These are phyloP conservation scores for Agrypnus murinus DNA, from an alignment of 2,888 invertebrate genomes.

Conservation along the genomic window DNA sequence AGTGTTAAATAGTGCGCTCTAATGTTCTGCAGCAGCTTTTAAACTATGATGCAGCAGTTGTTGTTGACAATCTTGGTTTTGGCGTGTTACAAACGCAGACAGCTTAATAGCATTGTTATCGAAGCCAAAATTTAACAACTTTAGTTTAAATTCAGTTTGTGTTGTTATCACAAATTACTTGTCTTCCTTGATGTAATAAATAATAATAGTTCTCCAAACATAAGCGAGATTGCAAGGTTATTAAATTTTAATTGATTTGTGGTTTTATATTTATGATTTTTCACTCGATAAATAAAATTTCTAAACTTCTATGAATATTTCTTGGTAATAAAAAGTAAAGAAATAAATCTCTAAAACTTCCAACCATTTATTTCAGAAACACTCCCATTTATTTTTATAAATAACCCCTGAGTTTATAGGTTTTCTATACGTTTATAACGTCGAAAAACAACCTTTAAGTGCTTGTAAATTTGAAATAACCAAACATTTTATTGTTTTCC, in stretches of 20 bases:
- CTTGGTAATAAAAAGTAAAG: neutral
- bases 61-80: constrained; percentile 45
- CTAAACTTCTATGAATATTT: no score
- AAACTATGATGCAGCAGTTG: constrained; percentile 47
- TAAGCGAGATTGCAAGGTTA: no score
- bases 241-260: no score
- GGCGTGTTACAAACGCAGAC: constrained; percentile 26
- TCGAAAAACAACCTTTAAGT: constrained; percentile 6
- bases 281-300: no score
- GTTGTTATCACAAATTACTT: no score
- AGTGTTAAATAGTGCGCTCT: constrained; percentile 42
- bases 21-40: constrained; percentile 37
- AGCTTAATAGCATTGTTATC: constrained; percentile 32
- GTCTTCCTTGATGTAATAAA: no score
- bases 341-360: neutral
- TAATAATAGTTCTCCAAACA: no score
- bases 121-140: neutral
- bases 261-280: no score
- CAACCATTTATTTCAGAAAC: neutral
- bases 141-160: no score
- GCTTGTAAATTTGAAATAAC: constrained; percentile 10
- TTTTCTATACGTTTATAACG: neutral
- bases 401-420: constrained; percentile 3
- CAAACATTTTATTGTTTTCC: constrained; percentile 1
- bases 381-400: neutral